Evolutionary conservation across 35 echinoderm and acorn worm species (phyloP), one percentile per base, ranked within the genome.

Genomic region (Holothuria glaberrima): DNA sequence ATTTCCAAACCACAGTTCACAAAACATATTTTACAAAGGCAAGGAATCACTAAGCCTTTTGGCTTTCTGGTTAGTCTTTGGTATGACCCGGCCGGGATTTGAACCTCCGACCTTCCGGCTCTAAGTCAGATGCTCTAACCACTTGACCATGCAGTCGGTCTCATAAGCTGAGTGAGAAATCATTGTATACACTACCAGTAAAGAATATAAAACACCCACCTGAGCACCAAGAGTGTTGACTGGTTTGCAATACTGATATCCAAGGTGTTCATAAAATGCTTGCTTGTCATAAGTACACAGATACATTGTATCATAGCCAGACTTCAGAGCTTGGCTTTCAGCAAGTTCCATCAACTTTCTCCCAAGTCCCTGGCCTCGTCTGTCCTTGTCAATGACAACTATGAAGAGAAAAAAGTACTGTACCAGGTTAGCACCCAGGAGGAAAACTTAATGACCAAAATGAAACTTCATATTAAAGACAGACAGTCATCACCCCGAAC

Each of bases 151-250:
- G n/a, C n/a, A n/a, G n/a, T n/a, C n/a, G n/a, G n/a, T n/a, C n/a
- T n/a, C n/a, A n/a, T n/a, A n/a, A n/a, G n/a, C n/a, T n/a, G n/a
- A n/a, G n/a, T n/a, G n/a, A n/a, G n/a, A n/a, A n/a, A n/a, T n/a
- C n/a, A n/a, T n/a, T n/a, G n/a, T n/a, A n/a, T 30, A 17, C 7
- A 41, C 29, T 31, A 82, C 12, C 24, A 58, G 31, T 83, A 17
- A 66, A 34, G 9, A 46, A n/a, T n/a, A n/a, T 45, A 34, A 30
- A 46, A 32, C 27, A 46, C n/a, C 83, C 72, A 99, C 97, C 93
- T 93, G 93, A 50, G 93, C 97, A 89, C 90, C 84, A 19, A 95
- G 31, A 20, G 97, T 99, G 58, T 98, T 98, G 30, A 99, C 91
- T 25, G 97, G 87, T 48, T 91, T 89, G 61, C 93, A 99, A 87